phyloP scores from a whole-genome alignment of 1,140 invertebrate species.

The Nomia melanderi region DNA sequence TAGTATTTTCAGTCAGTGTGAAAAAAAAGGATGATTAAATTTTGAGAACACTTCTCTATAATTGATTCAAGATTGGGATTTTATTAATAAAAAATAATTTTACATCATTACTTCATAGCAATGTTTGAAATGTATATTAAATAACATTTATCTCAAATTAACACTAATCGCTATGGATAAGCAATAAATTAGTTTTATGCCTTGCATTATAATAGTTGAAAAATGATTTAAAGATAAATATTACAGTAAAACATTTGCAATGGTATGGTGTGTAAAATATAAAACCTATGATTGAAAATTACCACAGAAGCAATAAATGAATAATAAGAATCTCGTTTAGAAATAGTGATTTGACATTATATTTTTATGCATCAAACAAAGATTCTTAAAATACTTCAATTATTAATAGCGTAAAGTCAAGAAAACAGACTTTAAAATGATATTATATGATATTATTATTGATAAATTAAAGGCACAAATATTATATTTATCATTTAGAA shows the following conservation, averaged over 20 bases:
- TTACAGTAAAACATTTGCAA: background rate
- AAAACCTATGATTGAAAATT: background rate
- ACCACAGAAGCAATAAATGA: conserved; percentile 30
- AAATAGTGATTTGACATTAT: background rate
- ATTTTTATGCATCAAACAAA: conserved; percentile 7
- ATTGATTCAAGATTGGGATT: conserved; percentile 10
- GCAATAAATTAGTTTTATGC: conserved; percentile 10
- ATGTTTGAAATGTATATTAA: background rate
- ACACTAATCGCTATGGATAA: conserved; percentile 13
- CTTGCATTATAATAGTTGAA: background rate
- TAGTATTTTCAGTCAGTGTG: conserved; percentile 5
- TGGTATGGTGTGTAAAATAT: background rate
- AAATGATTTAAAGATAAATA: background rate
- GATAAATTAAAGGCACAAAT: conserved; percentile 3
- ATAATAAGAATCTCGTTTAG: conserved; percentile 12
- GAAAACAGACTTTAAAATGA: background rate
- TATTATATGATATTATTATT: background rate
- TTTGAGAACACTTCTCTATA: conserved; percentile 7
- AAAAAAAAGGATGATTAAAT: conserved; percentile 33
- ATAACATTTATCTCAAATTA: background rate
- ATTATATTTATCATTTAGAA: conserved; percentile 13
- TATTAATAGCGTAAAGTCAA: background rate
- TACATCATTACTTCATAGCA: conserved; percentile 2
- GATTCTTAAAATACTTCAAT: background rate
- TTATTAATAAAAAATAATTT: conserved; percentile 19